Conservation (phyloP, 1,140 invertebrate species). For the Lepidurus couesii region DNA sequence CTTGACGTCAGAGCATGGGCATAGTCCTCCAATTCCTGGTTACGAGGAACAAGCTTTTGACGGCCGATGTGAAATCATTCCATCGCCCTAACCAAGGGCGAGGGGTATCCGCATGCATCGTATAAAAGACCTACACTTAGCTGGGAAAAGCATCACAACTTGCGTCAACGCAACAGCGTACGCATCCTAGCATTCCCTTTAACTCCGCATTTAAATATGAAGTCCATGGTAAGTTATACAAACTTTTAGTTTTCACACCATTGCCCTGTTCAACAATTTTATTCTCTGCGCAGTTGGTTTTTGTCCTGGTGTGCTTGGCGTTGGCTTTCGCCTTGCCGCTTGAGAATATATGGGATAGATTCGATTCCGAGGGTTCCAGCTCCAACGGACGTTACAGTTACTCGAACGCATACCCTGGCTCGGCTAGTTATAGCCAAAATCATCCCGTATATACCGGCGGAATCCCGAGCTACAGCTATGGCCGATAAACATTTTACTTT, state of each 20-base stretch:
- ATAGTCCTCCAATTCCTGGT: neutral
- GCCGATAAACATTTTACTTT: neutral
- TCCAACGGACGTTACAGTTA: neutral
- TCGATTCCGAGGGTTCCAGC: slow-evolving; percentile 6
- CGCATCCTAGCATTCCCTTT: neutral
- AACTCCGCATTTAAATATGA: neutral
- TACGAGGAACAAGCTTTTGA: slow-evolving; percentile 12
- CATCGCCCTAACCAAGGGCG: neutral
- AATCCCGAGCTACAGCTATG: neutral
- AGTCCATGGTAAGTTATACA: slow-evolving; percentile 12
- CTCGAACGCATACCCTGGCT: slow-evolving; percentile 2
- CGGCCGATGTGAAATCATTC: slow-evolving; percentile 4
- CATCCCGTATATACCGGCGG: neutral
- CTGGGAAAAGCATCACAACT: neutral
- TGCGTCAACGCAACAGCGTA: slow-evolving; percentile 16
- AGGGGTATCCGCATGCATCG: neutral
- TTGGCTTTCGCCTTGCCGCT: neutral
- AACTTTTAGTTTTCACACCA: neutral
- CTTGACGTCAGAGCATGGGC: neutral
- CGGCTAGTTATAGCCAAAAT: neutral
- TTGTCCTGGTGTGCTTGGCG: neutral
- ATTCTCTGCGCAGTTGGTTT: neutral
- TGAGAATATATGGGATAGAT: neutral
- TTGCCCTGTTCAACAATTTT: neutral
- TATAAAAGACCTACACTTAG: neutral